Conservation (phyloP, 2,797 vertebrate genomes). For the Bradypodion pumilum region DNA sequence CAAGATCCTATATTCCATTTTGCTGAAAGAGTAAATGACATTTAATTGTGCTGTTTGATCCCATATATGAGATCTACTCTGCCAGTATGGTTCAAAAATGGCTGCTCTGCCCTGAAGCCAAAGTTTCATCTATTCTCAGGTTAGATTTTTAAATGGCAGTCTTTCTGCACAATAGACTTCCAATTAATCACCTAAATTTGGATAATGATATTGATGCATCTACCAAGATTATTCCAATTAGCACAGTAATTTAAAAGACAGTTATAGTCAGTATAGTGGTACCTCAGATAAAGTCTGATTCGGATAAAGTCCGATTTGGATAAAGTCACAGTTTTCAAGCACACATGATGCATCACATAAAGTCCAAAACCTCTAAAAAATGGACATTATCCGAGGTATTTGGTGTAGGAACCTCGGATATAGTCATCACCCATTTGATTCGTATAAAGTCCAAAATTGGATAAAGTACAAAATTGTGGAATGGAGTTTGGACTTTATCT, state of each 20-base stretch:
- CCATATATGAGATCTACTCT: slow-evolving; percentile 42
- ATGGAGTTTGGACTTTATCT: too few relatives aligned
- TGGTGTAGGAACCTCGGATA: too few relatives aligned
- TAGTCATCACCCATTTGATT: too few relatives aligned
- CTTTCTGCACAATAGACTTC: neutral
- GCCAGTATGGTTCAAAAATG: slow-evolving; percentile 21
- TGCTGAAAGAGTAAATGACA: slow-evolving; percentile 45
- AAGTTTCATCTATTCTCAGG: slow-evolving; percentile 5
- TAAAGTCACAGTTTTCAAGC: too few relatives aligned
- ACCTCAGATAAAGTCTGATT: neutral
- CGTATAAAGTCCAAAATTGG: too few relatives aligned
- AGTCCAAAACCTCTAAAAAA: too few relatives aligned
- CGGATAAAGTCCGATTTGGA: too few relatives aligned
- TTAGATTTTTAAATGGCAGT: neutral
- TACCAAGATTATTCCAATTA: neutral
- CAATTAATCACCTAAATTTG: neutral
- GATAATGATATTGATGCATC: neutral
- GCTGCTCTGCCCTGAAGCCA: slow-evolving; percentile 37
- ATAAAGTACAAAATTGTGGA: too few relatives aligned
- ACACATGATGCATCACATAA: too few relatives aligned
- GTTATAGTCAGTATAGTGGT: neutral
- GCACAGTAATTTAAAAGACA: neutral
- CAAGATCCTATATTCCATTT: slow-evolving; percentile 26
- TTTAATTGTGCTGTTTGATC: neutral
- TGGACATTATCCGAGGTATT: too few relatives aligned